Base-by-base conservation (phyloP, 1,140 invertebrate genomes). In the Chionoecetes opilio region DNA sequence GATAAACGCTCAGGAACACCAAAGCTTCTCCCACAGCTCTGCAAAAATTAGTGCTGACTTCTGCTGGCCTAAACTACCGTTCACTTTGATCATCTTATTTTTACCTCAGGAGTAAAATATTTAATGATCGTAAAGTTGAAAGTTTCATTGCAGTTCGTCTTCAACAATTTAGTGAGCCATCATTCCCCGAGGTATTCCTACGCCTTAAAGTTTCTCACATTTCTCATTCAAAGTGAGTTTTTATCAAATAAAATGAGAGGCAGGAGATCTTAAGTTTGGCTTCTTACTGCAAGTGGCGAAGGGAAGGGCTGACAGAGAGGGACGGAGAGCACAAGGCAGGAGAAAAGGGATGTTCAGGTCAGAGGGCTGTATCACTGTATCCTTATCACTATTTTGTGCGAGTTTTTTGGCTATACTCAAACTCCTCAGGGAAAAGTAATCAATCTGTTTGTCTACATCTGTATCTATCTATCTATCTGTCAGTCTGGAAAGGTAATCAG, bases 101-200 rank as follows among this genome's bases (percentile, higher is more conserved):
- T 75, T 5, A n/a, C 63, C 21, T n/a, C n/a, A 26, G 63, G 1
- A 21, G 63, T 5, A 75, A n/a, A 75, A 26, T 75, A 26, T 75
- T 75, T 75, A n/a, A 75, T n/a, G 26, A 21, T 75, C 63, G 26
- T 75, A 75, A 75, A 75, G 63, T n/a, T 26, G 63, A 75, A 26
- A 26, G 63, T 75, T 75, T 21, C 21, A 75, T 17, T n/a, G 21
- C n/a, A 75, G n/a, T 75, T 75, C n/a, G 8, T 75, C 63, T 75
- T 75, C 63, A n/a, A 26, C n/a, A 75, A 75, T 75, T 75, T 75
- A 75, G n/a, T n/a, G n/a, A 75, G 21, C 63, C 63, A 75, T 75
- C 63, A 75, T 26, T 75, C n/a, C 21, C 63, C 63, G 21, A 75
- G 63, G n/a, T 75, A n/a, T n/a, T 75, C 63, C 63, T 75, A n/a